Conservation (phyloP, 2,797 vertebrate genomes). For the Rhinoraja longicauda region DNA sequence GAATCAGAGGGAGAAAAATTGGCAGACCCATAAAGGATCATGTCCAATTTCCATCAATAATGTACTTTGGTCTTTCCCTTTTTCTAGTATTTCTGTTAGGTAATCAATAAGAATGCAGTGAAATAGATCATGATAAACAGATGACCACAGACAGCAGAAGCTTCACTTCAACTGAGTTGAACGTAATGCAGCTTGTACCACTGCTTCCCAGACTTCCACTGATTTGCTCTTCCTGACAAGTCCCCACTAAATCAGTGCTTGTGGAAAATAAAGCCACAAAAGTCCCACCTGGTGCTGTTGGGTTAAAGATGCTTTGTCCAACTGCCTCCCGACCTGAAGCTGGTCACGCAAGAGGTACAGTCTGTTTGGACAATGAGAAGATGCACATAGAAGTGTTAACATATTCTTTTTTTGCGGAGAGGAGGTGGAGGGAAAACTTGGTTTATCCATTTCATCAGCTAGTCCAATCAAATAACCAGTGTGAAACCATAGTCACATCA, state of each 20-base stretch:
- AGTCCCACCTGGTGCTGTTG: slow-evolving; percentile 1
- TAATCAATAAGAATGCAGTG: not conserved
- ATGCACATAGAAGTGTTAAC: slow-evolving; percentile 17
- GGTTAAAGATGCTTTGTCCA: slow-evolving; percentile 20
- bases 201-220: not conserved
- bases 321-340: slow-evolving; percentile 11
- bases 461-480: not conserved
- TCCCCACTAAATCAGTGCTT: not conserved
- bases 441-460: not conserved
- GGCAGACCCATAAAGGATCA: not conserved
- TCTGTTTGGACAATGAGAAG: slow-evolving; percentile 28
- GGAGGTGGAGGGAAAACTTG: not conserved
- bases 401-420: not conserved
- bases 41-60: not conserved
- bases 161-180: not conserved
- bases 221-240: not conserved
- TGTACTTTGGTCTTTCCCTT: not conserved
- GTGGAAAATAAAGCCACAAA: slow-evolving; percentile 22
- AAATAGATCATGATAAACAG: not conserved
- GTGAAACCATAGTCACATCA: not conserved
- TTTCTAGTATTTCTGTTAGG: not conserved
- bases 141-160: not conserved
- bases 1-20: not conserved
- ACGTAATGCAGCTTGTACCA: not conserved
- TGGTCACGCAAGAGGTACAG: slow-evolving; percentile 11